Percentiles rank a stretch among this genome's conserved stretches.
Evolutionary conservation across 2,113 vertebrate genomes (phyloP).

Genomic region (Dissostichus mawsoni): DNA sequence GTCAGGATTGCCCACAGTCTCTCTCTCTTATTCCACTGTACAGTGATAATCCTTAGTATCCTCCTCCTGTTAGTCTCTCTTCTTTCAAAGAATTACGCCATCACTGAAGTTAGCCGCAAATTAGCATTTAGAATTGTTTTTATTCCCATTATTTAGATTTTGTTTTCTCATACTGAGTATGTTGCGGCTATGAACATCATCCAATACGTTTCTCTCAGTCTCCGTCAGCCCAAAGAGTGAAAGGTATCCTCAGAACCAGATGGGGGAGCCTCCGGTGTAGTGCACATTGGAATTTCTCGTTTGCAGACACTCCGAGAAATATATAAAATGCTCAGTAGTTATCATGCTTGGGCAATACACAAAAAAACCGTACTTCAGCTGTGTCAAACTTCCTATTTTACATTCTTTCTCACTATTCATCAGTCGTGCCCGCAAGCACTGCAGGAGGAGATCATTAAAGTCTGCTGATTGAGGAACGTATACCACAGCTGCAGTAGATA

Average conservation of each 20-base stretch:
- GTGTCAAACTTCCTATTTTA: neutral
- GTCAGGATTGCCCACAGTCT: slow-evolving; percentile 9
- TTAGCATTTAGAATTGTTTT: no score
- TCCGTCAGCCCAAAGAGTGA: neutral
- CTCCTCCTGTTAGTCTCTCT: neutral
- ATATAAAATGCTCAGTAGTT: neutral
- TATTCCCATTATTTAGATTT: neutral
- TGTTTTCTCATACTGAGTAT: neutral
- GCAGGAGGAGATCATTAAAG: slow-evolving; percentile 5
- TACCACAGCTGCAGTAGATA: slow-evolving; percentile 2
- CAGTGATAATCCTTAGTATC: neutral
- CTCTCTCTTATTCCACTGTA: neutral
- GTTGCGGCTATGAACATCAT: neutral
- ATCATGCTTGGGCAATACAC: slow-evolving; percentile 5
- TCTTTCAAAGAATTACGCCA: slow-evolving; percentile 1
- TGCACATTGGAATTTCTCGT: no score
- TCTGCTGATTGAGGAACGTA: neutral
- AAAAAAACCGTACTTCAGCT: neutral
- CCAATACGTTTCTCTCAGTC: neutral
- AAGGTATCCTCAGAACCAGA: no score
- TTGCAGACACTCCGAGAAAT: no score
- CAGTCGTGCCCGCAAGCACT: neutral
- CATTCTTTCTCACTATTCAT: neutral
- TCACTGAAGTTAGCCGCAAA: neutral
- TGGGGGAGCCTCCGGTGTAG: no score